Percentiles rank a stretch among this genome's conserved stretches.
Conservation (phyloP, 2,888 invertebrate genomes). For the Apamea monoglypha region DNA sequence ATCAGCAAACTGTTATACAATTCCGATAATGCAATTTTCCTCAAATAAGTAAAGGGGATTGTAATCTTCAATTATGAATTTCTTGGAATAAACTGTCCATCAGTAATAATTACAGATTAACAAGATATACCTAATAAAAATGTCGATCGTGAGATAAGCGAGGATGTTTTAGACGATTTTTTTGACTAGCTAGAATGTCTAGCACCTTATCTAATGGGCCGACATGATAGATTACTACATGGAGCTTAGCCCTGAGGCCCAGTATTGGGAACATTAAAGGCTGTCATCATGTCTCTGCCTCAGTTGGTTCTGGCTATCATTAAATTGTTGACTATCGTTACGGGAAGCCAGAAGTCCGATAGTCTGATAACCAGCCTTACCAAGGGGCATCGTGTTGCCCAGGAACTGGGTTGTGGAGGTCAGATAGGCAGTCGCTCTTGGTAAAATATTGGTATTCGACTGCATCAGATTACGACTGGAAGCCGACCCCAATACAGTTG, state of each 20-base stretch:
- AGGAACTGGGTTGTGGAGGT: background rate
- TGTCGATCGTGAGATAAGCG: background rate
- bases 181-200: background rate
- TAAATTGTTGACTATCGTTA: background rate
- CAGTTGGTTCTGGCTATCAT: background rate
- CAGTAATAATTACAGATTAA: background rate
- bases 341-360: background rate
- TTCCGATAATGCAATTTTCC: background rate
- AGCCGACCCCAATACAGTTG: background rate
- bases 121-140: no score
- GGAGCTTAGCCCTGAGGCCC: no score
- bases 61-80: conserved; percentile 5
- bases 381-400: background rate
- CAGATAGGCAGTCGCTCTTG: background rate
- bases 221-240: background rate
- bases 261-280: background rate
- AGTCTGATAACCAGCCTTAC: background rate
- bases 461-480: background rate
- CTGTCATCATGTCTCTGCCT: background rate
- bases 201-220: no score
- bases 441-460: background rate
- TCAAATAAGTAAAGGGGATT: background rate
- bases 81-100: conserved; percentile 10
- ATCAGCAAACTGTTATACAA: background rate
- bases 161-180: background rate